Base-by-base conservation (phyloP, 1,140 invertebrate genomes). In the Zaprionus nigranus region DNA sequence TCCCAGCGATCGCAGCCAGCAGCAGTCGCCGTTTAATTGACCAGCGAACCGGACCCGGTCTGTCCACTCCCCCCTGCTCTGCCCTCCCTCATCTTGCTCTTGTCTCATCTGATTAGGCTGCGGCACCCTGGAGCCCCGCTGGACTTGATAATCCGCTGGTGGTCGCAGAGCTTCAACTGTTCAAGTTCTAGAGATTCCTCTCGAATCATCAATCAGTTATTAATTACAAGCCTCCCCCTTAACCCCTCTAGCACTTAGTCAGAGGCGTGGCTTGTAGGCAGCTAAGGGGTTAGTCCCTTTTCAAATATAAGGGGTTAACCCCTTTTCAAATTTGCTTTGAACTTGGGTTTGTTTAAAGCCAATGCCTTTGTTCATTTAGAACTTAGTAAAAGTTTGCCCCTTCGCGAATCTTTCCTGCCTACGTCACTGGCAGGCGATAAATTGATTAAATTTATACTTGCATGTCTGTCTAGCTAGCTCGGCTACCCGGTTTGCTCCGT, bases 151-250 rank as follows among this genome's bases (percentile, higher is more conserved):
- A 75, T 75, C 68, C 56, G 34, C 60, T 71, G 73, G 73, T 75
- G 73, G 73, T 71, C 73, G 61, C 43, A 40, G 13, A 1, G 22
- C 15, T 28, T 38, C 30, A 62, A 62, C 24, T 46, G 38, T 46
- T 46, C 59, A 61, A 61, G 38, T 46, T n/a, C 56, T 22, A 36
- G 15, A 62, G 26, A 30, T 34, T 4, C 24, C 43, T 20, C 43
- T 49, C 40, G 43, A 65, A 53, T 75, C 85, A 90, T 90, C 86
- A 85, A 90, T 90, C 86, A 90, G 82, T 85, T 90, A 90, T 90
- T 90, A 90, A 90, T 90, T 90, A 90, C 86, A 82, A 80, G 66
- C 58, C 26, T 53, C 24, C 20, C n/a, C n/a, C 40, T 9, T 9
- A 3, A 46, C n/a, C n/a, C n/a, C 1, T 9, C 46, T 13, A 1